Base-by-base conservation (phyloP, 2,797 vertebrate species). In the Margarornis squamiger region DNA sequence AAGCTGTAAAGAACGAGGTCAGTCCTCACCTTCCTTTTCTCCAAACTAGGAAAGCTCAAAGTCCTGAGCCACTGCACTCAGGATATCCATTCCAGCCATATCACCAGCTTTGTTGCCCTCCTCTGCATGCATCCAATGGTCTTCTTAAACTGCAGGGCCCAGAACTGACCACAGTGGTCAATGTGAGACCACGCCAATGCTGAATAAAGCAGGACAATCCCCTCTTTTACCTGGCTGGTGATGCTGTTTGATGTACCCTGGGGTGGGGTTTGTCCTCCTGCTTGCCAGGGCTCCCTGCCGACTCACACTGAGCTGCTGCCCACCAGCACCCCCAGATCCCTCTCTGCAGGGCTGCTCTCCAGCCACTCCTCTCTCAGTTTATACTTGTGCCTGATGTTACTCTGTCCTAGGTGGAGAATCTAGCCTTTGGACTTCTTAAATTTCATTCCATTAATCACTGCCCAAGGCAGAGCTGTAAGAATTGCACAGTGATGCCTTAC, bases 311-410 rank as follows among this genome's bases (percentile, higher is more conserved):
- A 73, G n/a, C 26, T 23, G 23, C 30, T 74, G 18, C 17, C 54
- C 30, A 55, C 12, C 48, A 41, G 18, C 41, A 16, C 1, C 10
- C 10, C 3, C 62, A n/a, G 26, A 68, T 9, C 29, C 10, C 15
- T 20, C 54, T 75, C 15, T 41, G 34, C 27, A 48, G 10, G 10
- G 22, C 34, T 81, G 22, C 30, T 36, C 26, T 55, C 32, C 27
- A 68, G 34, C 6, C 8, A 4, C 14, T 48, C 15, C 12, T 27
- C 41, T 68, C 4, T 0, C 20, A 15, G 21, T 14, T 13, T 41
- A 7, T 27, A 13, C 5, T 66, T 57, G 7, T 32, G 7, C 7
- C 27, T 3, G 0, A 15, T 4, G 2, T 45, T 68, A 38, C 23
- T 51, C 27, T 2, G 0, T 46, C 27, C 18, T 7, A 24, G 17